A percentile compares a stretch with the other conserved stretches of the same genome.
phyloP scores from a whole-genome alignment of 2,113 vertebrate genomes.

The Rhabdomys dilectus region DNA sequence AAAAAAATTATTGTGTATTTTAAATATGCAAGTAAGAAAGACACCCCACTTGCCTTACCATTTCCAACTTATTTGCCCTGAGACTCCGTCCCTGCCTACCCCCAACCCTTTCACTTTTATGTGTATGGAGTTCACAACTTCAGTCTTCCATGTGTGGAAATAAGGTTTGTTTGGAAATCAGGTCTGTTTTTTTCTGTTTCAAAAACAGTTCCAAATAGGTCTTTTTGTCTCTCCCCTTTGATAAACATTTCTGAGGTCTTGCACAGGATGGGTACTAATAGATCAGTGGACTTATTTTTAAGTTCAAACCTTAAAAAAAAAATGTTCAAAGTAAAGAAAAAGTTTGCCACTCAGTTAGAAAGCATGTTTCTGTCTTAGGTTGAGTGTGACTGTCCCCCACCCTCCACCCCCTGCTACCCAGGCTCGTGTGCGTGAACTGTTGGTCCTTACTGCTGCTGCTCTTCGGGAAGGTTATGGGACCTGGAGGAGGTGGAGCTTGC shows the following conservation, averaged over 20 bases:
- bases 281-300: not conserved
- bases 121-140: not conserved
- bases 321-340: not conserved
- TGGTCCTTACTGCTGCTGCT: too few relatives aligned
- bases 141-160: not conserved
- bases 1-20: not conserved
- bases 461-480: not conserved
- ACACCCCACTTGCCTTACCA: not conserved
- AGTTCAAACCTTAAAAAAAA: not conserved
- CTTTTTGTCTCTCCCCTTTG: not conserved
- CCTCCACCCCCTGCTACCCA: too few relatives aligned
- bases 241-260: not conserved
- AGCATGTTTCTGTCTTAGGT: not conserved
- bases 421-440: not conserved
- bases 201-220: not conserved
- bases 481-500: too few relatives aligned
- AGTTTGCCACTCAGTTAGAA: not conserved
- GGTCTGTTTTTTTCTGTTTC: not conserved
- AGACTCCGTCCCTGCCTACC: not conserved
- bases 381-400: not conserved
- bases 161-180: not conserved
- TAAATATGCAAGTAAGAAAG: not conserved
- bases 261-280: not conserved
- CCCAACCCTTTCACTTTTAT: not conserved
- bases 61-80: not conserved